Evolutionary conservation across 2,113 vertebrate genomes (phyloP), one percentile per base, ranked within the genome.

Genomic region (Hylia prasina): DNA sequence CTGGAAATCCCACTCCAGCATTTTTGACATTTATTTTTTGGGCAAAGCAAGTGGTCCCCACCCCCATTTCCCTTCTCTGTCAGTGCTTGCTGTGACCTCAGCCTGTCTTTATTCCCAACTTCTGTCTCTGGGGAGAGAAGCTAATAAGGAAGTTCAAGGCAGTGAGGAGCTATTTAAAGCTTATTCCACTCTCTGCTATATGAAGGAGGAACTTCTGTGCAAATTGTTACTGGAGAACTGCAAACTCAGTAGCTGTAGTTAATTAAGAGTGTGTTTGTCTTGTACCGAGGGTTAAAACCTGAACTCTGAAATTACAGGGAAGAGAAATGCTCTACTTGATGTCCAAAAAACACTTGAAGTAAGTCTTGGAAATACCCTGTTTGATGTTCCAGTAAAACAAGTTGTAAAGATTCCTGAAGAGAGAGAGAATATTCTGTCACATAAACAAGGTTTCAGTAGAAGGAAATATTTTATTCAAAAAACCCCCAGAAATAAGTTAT

Each of bases 111-210:
- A 89, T 92, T 94, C 91, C 92, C 90, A 57, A 40, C 48, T 63
- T 86, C 75, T 95, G 89, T 57, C 93, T 97, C 93, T 87, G 50
- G 78, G 93, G 80, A 90, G 58, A 92, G 78, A n/a, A 85, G 89
- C 81, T 65, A 82, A 95, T 88, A 57, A 76, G 93, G 58, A 91
- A 94, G 82, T 92, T 95, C 27, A 56, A 75, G 89, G 90, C 90
- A 82, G 68, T 57, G 27, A 81, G 68, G 51, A 88, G 83, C 96
- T 95, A 91, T 96, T 97, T 96, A 94, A 91, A 95, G 96, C 92
- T 93, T 61, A 44, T 76, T 35, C 61, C 48, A 24, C 84, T 93
- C 87, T 90, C 57, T 79, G 61, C 65, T 44, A 28, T 48, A 5
- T 30, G 15, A 56, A 76, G 76, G 89, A 96, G 54, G 73, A 96